Percentiles rank a stretch among this genome's conserved stretches.
Evolutionary conservation across 23 tunicate species (phyloP).

Genomic region (Pegea sp.): DNA sequence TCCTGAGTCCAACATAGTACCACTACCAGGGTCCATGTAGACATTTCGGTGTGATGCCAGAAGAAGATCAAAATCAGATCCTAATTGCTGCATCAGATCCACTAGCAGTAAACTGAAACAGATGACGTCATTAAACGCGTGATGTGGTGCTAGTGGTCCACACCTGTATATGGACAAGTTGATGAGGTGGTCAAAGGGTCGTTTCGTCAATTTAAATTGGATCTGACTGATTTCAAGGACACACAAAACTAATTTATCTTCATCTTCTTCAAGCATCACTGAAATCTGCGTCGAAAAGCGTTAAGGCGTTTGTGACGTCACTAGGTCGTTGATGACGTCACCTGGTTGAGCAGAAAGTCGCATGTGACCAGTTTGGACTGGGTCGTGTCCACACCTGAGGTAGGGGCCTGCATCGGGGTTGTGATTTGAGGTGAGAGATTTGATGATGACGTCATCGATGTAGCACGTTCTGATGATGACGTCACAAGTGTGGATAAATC

Average conservation of each 20-base stretch:
- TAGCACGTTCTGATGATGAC: too few species aligned
- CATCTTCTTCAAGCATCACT: conserved; percentile 38
- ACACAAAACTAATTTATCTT: conserved; percentile 14
- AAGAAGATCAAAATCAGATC: conserved; percentile 62
- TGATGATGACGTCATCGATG: too few species aligned
- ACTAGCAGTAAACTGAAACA: conserved; percentile 37
- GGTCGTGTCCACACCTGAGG: conserved; percentile 11
- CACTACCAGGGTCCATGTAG: conserved; percentile 73
- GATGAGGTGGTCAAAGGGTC: conserved; percentile 33
- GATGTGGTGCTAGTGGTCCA: neutral
- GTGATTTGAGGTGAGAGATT: too few species aligned
- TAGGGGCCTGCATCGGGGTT: too few species aligned
- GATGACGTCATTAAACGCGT: neutral
- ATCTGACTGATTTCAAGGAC: conserved; percentile 46
- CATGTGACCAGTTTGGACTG: conserved; percentile 45
- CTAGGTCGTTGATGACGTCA: too few species aligned
- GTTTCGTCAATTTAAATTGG: conserved; percentile 34
- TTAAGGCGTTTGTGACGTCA: too few species aligned
- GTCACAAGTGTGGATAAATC: neutral
- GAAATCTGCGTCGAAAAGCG: conserved; percentile 22
- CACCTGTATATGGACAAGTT: conserved; percentile 74
- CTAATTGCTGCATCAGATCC: conserved; percentile 79
- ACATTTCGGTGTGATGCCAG: conserved; percentile 73
- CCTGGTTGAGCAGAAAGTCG: conserved; percentile 52
- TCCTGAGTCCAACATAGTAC: conserved; percentile 68